Conservation (phyloP, 2,113 vertebrate species). For the Paraplagusia blochii region DNA sequence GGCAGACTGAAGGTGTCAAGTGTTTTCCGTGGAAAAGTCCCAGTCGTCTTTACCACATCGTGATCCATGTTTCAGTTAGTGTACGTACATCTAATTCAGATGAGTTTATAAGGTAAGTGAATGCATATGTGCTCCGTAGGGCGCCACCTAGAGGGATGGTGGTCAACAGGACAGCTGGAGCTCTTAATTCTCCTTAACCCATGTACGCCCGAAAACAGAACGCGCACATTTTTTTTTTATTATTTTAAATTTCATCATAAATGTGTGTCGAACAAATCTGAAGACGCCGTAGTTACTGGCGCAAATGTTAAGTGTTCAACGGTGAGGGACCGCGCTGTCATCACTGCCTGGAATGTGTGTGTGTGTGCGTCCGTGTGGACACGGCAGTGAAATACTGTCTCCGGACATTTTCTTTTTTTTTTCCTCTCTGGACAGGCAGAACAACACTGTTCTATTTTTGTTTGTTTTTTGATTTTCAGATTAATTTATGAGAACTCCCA, state of each 20-base stretch:
- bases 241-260: slow-evolving; percentile 48
- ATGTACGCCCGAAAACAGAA: slow-evolving; percentile 36
- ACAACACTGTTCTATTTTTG: slow-evolving; percentile 45
- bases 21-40: slow-evolving; percentile 56
- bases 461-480: slow-evolving; percentile 30
- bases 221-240: slow-evolving; percentile 32
- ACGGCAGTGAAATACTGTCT: slow-evolving; percentile 32
- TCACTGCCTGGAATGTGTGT: slow-evolving; percentile 59
- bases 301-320: slow-evolving; percentile 13
- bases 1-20: slow-evolving; percentile 33
- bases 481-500: slow-evolving; percentile 75
- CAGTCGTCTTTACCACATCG: slow-evolving; percentile 54
- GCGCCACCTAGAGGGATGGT: slow-evolving; percentile 18
- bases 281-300: slow-evolving; percentile 29
- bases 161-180: slow-evolving; percentile 38
- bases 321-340: slow-evolving; percentile 13
- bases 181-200: slow-evolving; percentile 27
- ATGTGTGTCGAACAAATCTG: slow-evolving; percentile 61
- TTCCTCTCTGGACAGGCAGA: slow-evolving; percentile 47
- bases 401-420: slow-evolving; percentile 31
- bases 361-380: background rate
- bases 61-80: background rate
- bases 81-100: slow-evolving; percentile 30
- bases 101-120: slow-evolving; percentile 30
- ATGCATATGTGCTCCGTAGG: slow-evolving; percentile 46